Base-by-base conservation (phyloP, 2,797 vertebrate genomes). In the Fundulus diaphanus region DNA sequence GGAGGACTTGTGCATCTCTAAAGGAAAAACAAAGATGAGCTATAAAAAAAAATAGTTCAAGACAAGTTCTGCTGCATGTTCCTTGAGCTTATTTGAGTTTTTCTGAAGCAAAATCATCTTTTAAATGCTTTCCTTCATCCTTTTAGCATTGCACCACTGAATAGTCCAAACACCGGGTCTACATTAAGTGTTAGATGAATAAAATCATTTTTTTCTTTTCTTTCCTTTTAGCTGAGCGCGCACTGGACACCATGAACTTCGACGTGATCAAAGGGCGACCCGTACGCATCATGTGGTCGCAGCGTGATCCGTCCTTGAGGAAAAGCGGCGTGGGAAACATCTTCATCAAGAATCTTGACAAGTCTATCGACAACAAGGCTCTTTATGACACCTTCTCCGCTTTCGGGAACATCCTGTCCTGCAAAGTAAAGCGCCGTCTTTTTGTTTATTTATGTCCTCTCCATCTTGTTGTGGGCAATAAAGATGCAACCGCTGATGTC, bases 211-310 rank as follows among this genome's bases (percentile, higher is more conserved):
- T 48, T 63, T 27, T 49, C 1, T 3, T 71, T 13, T 11, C 44
- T 63, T 27, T 81, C 4, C 31, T 37, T 16, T 48, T 87, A 99
- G 98, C 98, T 59, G 98, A 99, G 87, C 95, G 97, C 80, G 98
- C 98, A 61, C 94, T 99, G 94, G 98, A 99, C 94, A 99, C 98
- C 68, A 99, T 99, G 98, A 99, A 99, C 93, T 99, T 99, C 63
- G 98, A 99, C 37, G 97, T 99, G 86, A 99, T 99, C 90, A 99
- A 99, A 90, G 98, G 98, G 82, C 96, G 97, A 72, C 98, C 98
- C 46, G 96, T 99, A 67, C 97, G 98, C 85, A 99, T 99, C 91
- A 99, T 99, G 98, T 99, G 98, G 98, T 96, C 97, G 74, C 98
- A 99, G 93, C 96, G 98, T 71, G 98, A 99, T 94, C 98, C 98